phyloP scores from a whole-genome alignment of 2,797 vertebrate species.

The Spinibarbus caldwelli region DNA sequence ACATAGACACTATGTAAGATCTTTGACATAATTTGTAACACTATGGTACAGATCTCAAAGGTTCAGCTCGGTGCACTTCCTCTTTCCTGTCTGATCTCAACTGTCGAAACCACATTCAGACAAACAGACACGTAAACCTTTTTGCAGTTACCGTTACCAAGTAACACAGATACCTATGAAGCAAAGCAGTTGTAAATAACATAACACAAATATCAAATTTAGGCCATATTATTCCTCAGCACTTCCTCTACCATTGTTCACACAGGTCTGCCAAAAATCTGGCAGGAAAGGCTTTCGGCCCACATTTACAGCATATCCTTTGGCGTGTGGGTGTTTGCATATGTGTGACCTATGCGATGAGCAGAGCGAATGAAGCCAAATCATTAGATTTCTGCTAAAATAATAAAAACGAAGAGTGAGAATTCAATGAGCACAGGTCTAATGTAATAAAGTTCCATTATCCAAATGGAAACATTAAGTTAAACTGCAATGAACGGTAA shows the following conservation, averaged over 20 bases:
- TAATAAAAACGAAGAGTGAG: not conserved
- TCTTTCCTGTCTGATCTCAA: constrained; percentile 79
- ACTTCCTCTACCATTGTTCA: constrained; percentile 15
- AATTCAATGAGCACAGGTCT: not conserved
- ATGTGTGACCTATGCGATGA: not conserved
- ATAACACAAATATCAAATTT: not conserved
- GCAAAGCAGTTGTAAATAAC: not conserved
- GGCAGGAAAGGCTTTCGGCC: constrained; percentile 38
- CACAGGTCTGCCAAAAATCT: constrained; percentile 19
- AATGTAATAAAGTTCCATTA: not conserved
- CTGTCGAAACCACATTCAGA: constrained; percentile 75
- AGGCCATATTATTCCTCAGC: not conserved
- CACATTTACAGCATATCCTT: constrained; percentile 23
- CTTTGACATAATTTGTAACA: not conserved
- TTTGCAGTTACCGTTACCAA: not conserved
- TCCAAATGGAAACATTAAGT: constrained; percentile 2
- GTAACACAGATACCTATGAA: not conserved
- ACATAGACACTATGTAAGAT: too few species aligned
- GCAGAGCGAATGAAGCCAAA: not conserved
- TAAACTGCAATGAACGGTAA: not conserved
- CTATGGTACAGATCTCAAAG: constrained; percentile 14
- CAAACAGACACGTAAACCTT: constrained; percentile 48
- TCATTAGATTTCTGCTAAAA: not conserved
- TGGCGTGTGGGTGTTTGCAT: not conserved
- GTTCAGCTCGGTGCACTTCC: constrained; percentile 76